Evolutionary conservation across 2,888 invertebrate species (phyloP), one percentile per base, ranked within the genome.

Genomic region (Uloborus plumipes): DNA sequence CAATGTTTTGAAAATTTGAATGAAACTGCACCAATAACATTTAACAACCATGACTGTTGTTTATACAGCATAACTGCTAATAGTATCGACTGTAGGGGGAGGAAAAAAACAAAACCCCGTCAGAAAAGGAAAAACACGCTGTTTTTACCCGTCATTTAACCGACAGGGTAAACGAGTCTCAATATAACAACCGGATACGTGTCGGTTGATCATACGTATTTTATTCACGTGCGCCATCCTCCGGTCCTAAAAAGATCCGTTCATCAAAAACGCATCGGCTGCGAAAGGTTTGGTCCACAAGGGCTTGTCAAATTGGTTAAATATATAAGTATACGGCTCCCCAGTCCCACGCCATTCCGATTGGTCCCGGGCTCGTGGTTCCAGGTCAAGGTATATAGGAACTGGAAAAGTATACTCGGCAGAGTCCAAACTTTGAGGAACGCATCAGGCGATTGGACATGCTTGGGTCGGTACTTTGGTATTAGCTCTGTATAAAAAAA

Each of bases 341-440:
- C 59, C 20, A 66, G 70, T 31, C 22, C n/a, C n/a, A 39, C 3
- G 39, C 62, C n/a, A 47, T 80, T 80, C 80, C 70, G 22, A 81
- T 81, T 81, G 80, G 80, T 6, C n/a, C n/a, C 65, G 58, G 65
- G 22, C 13, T 7, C 47, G n/a, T 22, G 14, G 39, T 69, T 64
- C 22, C 64, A 65, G 58, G 74, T 64, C 51, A 61, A 61, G 73
- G 79, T 80, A 67, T 73, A 73, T 80, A 80, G 79, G 79, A 80
- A 80, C 69, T 55, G 51, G 49, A 18, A n/a, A n/a, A 66, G 51
- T n/a, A 49, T 65, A 51, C 51, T n/a, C 50, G 62, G n/a, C 22
- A 47, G 66, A 58, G 39, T 70, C 74, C 70, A n/a, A n/a, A 64
- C 74, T 65, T 49, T 70, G 59, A 81, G 74, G 58, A 58, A 81